Evolutionary conservation across 2,113 vertebrate genomes (phyloP).

Genomic region (Dasyurus viverrinus): DNA sequence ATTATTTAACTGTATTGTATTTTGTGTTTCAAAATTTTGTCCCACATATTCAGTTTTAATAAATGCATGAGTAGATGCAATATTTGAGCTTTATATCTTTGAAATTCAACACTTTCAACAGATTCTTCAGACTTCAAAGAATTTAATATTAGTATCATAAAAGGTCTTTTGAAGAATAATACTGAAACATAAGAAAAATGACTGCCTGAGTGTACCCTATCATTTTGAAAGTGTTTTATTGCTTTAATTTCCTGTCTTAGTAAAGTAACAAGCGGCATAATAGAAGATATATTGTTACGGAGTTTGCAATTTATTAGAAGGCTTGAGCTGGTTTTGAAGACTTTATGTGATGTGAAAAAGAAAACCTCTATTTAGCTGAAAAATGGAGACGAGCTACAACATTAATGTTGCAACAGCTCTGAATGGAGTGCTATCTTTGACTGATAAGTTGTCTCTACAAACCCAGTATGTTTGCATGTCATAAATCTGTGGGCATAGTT

Average conservation of each 20-base stretch:
- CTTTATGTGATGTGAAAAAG: constrained; percentile 83
- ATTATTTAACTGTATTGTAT: constrained; percentile 85
- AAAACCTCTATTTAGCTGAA: constrained; percentile 83
- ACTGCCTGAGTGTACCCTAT: constrained; percentile 83
- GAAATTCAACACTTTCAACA: constrained; percentile 85
- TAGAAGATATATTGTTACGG: constrained; percentile 85
- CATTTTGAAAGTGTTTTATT: constrained; percentile 88
- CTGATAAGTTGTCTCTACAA: constrained; percentile 69
- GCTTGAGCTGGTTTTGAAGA: constrained; percentile 80
- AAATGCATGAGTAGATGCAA: constrained; percentile 84
- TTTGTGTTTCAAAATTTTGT: constrained; percentile 79
- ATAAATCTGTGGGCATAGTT: constrained; percentile 63
- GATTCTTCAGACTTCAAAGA: constrained; percentile 86
- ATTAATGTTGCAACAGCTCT: constrained; percentile 78
- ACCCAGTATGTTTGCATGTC: constrained; percentile 65
- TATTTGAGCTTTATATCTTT: constrained; percentile 84
- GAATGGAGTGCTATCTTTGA: constrained; percentile 71
- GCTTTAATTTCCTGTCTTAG: constrained; percentile 91
- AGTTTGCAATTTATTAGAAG: constrained; percentile 85
- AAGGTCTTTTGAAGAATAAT: constrained; percentile 88
- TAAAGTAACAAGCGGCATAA: constrained; percentile 87
- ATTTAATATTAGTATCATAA: constrained; percentile 87
- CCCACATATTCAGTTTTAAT: constrained; percentile 82
- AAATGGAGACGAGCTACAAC: constrained; percentile 77
- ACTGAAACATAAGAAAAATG: constrained; percentile 86